Base-by-base conservation (phyloP, 2,797 vertebrate genomes). In the Labroides dimidiatus region DNA sequence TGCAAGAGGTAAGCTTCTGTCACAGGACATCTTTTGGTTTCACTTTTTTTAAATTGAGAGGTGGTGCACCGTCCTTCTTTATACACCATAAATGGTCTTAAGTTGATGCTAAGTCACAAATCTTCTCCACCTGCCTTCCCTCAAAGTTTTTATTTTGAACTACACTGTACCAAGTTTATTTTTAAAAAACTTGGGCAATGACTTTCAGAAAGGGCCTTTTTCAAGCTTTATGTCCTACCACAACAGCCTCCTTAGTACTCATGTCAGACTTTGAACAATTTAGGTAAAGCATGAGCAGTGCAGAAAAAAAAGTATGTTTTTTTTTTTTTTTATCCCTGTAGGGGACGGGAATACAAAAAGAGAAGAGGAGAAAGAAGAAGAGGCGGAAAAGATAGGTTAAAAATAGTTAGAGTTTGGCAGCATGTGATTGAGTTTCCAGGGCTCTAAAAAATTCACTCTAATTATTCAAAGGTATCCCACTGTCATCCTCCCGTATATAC, bases 401-500 rank as follows among this genome's bases (percentile, higher is more conserved):
- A 96, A 96, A 95, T 94, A 95, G 94, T 94, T 94, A 94, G 91
- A 78, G 84, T 86, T 82, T 94, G 91, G 90, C 93, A 93, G 91
- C 87, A 80, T 83, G 95, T 96, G 95, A 96, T 94, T 92, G 93
- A 93, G 93, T 93, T 96, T 95, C 91, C 91, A 85, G 93, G 93
- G 93, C 95, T 95, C 91, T 90, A 91, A 95, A 95, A n/a, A 96
- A 95, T 94, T 94, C 93, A 89, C 94, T 96, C 94, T 96, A 96
- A 97, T 97, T 96, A 98, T 96, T 97, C 95, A 94, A 94, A 15
- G 73, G 92, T 93, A 93, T 95, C 92, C 92, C 93, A 94, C 95
- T 95, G 95, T 97, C 95, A 96, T 94, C 93, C 91, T 92, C 93
- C 93, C 91, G 92, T 92, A 90, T 93, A 93, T 91, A 88, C 93